phyloP scores from a whole-genome alignment of 1,140 invertebrate genomes.

The Camponotus vicinus region DNA sequence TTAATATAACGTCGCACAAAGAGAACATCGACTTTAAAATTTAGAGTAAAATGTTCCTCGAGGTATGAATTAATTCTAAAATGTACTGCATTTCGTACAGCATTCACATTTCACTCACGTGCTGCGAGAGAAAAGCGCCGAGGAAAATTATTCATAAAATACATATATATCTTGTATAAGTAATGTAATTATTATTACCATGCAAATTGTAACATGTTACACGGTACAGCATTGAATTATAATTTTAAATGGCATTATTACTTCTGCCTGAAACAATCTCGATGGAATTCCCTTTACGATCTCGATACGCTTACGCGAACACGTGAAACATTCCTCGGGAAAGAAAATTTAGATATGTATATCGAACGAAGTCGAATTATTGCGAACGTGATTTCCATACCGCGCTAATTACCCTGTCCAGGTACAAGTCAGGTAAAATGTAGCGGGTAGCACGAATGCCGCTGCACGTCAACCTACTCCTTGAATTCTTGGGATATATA shows the following conservation, averaged over 20 bases:
- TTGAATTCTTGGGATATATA: no score
- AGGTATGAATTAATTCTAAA: conserved; percentile 1
- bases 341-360: conserved; percentile 15
- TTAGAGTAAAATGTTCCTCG: background rate
- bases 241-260: conserved; percentile 56
- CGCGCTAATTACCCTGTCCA: conserved; percentile 49
- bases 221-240: conserved; percentile 42
- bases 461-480: conserved; percentile 31
- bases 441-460: conserved; percentile 44
- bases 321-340: conserved; percentile 22
- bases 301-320: conserved; percentile 41
- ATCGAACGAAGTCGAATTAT: conserved; percentile 47
- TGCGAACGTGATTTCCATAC: conserved; percentile 38
- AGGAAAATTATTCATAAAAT: conserved; percentile 35
- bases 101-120: background rate
- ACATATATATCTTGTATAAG: conserved; percentile 23
- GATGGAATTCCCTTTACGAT: conserved; percentile 30
- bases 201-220: conserved; percentile 48
- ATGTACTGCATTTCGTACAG: background rate
- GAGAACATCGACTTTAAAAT: no score
- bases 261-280: conserved; percentile 19
- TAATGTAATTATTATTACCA: conserved; percentile 46
- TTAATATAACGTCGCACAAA: no score
- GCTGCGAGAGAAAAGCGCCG: background rate
- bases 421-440: conserved; percentile 22